Evolutionary conservation across 2,888 invertebrate species (phyloP).

Genomic region (Leptura quadrifasciata): DNA sequence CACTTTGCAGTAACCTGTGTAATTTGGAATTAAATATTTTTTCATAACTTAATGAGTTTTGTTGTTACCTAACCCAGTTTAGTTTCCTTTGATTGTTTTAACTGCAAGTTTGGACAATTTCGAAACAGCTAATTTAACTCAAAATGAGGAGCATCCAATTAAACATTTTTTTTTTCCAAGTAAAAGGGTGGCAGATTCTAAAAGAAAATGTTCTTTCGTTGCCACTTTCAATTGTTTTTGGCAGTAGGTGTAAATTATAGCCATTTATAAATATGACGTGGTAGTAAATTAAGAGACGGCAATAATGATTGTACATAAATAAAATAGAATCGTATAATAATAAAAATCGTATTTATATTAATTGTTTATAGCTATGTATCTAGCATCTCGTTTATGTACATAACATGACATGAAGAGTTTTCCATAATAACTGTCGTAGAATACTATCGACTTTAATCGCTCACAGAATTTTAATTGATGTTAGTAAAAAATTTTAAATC

Average conservation of each 20-base stretch:
- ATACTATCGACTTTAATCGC: constrained; percentile 58
- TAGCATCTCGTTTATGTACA: constrained; percentile 66
- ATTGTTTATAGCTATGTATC: constrained; percentile 67
- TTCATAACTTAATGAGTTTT: neutral
- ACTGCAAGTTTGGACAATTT: neutral
- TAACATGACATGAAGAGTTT: constrained; percentile 60
- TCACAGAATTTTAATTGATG: constrained; percentile 66
- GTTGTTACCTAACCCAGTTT: too few species aligned
- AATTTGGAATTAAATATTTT: neutral
- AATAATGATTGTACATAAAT: constrained; percentile 70
- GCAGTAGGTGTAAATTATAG: constrained; percentile 32
- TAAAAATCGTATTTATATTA: constrained; percentile 63
- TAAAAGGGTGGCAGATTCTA: neutral
- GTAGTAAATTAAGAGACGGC: constrained; percentile 64
- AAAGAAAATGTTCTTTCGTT: constrained; percentile 14
- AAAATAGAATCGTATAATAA: constrained; percentile 58
- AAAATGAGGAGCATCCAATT: neutral
- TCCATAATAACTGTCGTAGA: constrained; percentile 62
- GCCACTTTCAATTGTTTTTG: neutral
- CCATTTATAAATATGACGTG: constrained; percentile 41
- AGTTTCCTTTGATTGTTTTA: too few species aligned
- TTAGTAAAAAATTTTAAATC: constrained; percentile 63
- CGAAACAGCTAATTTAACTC: neutral
- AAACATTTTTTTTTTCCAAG: neutral
- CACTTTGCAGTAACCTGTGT: neutral